A percentile compares a stretch with the other conserved stretches of the same genome.
Evolutionary conservation across 2,888 invertebrate species (phyloP).

Genomic region (Automeris io): DNA sequence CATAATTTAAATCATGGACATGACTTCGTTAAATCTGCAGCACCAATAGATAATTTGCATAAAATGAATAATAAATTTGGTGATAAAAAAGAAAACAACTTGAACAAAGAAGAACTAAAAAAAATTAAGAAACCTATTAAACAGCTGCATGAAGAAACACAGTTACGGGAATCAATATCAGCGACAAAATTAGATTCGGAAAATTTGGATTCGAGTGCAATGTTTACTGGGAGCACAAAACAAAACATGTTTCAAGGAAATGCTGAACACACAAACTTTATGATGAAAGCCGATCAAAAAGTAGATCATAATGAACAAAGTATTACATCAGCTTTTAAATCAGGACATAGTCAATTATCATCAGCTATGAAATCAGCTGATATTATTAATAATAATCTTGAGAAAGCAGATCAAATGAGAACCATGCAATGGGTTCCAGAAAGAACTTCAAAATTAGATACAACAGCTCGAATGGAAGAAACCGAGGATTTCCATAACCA

Average conservation of each 20-base stretch:
- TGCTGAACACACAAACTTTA: slow-evolving; percentile 7
- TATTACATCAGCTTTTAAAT: not conserved
- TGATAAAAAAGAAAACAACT: slow-evolving; percentile 1
- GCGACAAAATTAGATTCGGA: not conserved
- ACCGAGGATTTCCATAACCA: not conserved
- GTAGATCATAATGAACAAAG: not conserved
- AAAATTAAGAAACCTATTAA: not conserved
- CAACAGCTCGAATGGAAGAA: not conserved
- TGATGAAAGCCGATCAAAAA: not conserved
- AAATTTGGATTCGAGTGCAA: not conserved
- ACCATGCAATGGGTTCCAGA: not conserved
- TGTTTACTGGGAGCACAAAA: slow-evolving; percentile 3
- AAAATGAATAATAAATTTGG: not conserved
- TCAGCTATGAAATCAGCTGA: slow-evolving; percentile 15
- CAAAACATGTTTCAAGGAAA: slow-evolving; percentile 8
- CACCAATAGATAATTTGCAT: not conserved
- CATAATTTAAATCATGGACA: not conserved
- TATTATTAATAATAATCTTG: slow-evolving; percentile 8
- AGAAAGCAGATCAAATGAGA: not conserved
- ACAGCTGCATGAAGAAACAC: not conserved
- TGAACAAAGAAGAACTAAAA: not conserved
- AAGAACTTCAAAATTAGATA: not conserved
- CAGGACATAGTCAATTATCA: slow-evolving; percentile 1
- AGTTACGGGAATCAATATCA: not conserved
- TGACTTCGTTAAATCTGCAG: not conserved